Conservation (phyloP, 1,140 invertebrate genomes). For the Scaptomyza hsui region DNA sequence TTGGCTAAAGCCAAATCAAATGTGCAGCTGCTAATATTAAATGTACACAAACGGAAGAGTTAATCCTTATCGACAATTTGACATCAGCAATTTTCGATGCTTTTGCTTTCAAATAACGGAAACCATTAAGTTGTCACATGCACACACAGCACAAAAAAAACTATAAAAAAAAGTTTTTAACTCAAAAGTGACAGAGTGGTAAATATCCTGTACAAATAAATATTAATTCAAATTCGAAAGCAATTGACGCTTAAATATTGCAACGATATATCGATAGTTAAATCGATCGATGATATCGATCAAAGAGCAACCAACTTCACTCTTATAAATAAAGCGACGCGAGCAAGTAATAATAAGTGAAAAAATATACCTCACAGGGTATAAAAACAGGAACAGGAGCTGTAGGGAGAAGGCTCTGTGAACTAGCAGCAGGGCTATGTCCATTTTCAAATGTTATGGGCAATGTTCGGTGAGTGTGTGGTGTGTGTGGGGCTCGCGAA, state of each 20-base stretch:
- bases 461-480: constrained; percentile 10
- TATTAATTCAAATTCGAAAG: no score
- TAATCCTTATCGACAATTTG: constrained; percentile 81
- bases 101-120: constrained; percentile 78
- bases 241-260: no score
- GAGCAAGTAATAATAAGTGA: no score
- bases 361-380: no score
- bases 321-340: no score
- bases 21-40: constrained; percentile 75
- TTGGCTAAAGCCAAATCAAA: constrained; percentile 60
- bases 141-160: constrained; percentile 38
- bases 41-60: constrained; percentile 78
- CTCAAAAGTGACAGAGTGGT: neutral
- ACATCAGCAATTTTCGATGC: constrained; percentile 79
- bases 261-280: no score
- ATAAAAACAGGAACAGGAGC: constrained; percentile 7
- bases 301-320: no score
- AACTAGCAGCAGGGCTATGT: constrained; percentile 16
- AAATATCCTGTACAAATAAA: neutral
- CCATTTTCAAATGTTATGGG: constrained; percentile 43
- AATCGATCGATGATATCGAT: no score
- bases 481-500: constrained; percentile 26
- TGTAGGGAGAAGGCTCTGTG: neutral
- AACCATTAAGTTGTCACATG: constrained; percentile 81
- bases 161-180: neutral